A percentile compares a stretch with the other conserved stretches of the same genome.
These are phyloP conservation scores for Chrysopa pallens DNA, from an alignment of 1,140 invertebrate genomes.

Conservation along the genomic window DNA sequence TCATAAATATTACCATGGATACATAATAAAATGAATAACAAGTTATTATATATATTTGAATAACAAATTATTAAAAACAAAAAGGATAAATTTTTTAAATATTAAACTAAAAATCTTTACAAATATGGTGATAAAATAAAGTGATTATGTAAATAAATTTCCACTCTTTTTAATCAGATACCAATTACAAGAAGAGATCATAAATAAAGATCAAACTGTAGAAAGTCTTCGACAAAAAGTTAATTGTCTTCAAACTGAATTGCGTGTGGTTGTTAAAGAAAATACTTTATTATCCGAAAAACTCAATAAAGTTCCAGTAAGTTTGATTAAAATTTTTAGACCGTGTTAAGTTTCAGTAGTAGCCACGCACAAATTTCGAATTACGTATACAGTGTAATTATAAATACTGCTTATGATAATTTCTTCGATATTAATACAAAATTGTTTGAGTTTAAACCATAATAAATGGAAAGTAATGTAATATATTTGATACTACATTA, in stretches of 20 bases:
- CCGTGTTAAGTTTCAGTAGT: too few relatives aligned
- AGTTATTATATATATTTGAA: too few relatives aligned
- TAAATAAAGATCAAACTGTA: slow-evolving; percentile 25
- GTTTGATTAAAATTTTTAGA: not conserved
- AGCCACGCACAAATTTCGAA: too few relatives aligned
- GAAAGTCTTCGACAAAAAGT: slow-evolving; percentile 27
- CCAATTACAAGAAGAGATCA: slow-evolving; percentile 26
- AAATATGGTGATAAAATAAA: not conserved
- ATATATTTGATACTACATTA: too few relatives aligned
- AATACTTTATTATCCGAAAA: slow-evolving; percentile 15
- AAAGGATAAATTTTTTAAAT: not conserved
- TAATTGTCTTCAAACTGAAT: slow-evolving; percentile 25
- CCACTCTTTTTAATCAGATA: slow-evolving; percentile 23
- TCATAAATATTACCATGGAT: not conserved
- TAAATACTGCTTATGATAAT: too few relatives aligned
- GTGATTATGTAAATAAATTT: not conserved
- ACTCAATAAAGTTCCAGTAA: slow-evolving; percentile 6
- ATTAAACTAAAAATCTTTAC: not conserved
- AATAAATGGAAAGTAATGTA: too few relatives aligned
- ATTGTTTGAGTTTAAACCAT: too few relatives aligned
- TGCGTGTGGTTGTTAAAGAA: too few relatives aligned
- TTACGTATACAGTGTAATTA: too few relatives aligned
- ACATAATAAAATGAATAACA: not conserved
- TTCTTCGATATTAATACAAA: too few relatives aligned
- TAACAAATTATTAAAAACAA: not conserved